Evolutionary conservation across 2,113 vertebrate genomes (phyloP).

Genomic region (Pangasianodon hypophthalmus): DNA sequence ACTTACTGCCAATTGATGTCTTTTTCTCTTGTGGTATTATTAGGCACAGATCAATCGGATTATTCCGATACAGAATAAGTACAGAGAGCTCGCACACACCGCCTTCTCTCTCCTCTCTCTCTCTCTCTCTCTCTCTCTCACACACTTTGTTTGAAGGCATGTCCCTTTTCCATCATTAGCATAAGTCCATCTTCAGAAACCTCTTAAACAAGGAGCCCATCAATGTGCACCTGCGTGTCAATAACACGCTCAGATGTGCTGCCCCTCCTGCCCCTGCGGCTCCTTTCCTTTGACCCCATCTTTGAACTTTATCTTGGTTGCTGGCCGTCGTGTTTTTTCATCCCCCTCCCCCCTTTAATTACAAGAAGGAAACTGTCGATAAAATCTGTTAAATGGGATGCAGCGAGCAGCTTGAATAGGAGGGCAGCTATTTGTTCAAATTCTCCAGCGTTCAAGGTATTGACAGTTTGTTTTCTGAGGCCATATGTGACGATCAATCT

Average conservation of each 20-base stretch:
- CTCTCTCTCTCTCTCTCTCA: neutral
- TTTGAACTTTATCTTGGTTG: constrained; percentile 99
- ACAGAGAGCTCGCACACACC: constrained; percentile 9
- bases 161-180: constrained; percentile 89
- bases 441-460: constrained; percentile 92
- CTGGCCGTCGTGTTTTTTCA: constrained; percentile 90
- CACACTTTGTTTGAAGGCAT: constrained; percentile 62
- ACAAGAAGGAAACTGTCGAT: constrained; percentile 99
- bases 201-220: constrained; percentile 94
- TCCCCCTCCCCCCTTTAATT: constrained; percentile 90
- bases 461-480: constrained; percentile 96
- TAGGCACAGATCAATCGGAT: constrained; percentile 8
- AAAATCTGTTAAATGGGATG: constrained; percentile 99
- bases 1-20: constrained; percentile 1
- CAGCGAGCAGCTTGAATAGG: constrained; percentile 90
- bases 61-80: neutral
- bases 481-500: constrained; percentile 95
- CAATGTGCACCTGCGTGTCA: constrained; percentile 92
- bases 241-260: constrained; percentile 91
- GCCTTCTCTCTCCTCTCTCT: neutral
- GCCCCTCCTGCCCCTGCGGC: constrained; percentile 80
- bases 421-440: constrained; percentile 93
- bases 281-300: constrained; percentile 97
- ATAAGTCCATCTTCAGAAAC: constrained; percentile 93
- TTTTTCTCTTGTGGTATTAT: neutral